phyloP scores from a whole-genome alignment of 30 jellyfish, hydroid and myxozoan species.

The Aurelia coerulea region DNA sequence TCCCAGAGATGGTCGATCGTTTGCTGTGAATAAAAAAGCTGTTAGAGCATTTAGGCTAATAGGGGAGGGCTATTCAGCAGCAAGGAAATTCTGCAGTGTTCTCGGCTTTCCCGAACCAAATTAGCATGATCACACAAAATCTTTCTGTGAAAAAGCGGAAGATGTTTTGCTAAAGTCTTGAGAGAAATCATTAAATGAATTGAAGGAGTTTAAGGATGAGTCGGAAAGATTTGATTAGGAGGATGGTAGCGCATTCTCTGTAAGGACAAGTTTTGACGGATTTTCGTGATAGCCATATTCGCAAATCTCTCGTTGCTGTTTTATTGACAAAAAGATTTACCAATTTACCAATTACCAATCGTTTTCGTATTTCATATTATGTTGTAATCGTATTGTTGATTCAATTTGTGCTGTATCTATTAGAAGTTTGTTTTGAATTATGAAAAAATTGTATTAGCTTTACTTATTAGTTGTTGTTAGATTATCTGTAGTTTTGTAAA shows the following conservation, averaged over 20 bases:
- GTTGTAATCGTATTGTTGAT: no score
- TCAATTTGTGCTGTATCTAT: no score
- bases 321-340: no score
- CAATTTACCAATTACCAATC: no score
- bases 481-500: no score
- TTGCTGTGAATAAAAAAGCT: background rate
- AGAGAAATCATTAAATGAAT: background rate
- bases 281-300: background rate
- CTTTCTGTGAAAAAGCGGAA: no score
- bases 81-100: conserved; percentile 1
- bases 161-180: background rate
- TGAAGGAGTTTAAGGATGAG: background rate
- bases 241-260: background rate
- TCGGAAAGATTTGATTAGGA: background rate
- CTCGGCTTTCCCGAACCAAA: background rate
- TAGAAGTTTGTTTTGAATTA: no score
- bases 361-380: no score
- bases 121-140: background rate
- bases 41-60: background rate
- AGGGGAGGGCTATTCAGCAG: conserved; percentile 33
- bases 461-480: no score
- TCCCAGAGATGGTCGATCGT: background rate
- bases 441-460: no score
- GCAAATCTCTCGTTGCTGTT: no score
- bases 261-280: conserved; percentile 14